A percentile compares a stretch with the other conserved stretches of the same genome.
These are phyloP conservation scores for Chironomus tentans DNA, from an alignment of 2,888 invertebrate species.

Conservation along the genomic window DNA sequence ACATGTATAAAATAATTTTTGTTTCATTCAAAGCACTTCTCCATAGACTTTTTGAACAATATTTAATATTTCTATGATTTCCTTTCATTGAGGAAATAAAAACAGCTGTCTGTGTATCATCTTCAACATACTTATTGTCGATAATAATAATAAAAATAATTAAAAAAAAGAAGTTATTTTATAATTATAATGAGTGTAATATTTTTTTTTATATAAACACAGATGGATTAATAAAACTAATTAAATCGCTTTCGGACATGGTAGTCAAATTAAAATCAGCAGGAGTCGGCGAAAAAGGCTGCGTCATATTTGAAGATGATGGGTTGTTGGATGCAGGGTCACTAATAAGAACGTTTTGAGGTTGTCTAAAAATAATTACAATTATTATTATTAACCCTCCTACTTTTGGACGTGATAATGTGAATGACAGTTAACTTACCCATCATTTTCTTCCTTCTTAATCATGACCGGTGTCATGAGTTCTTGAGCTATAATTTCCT, in stretches of 20 bases:
- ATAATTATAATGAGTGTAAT: neutral
- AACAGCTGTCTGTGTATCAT: no score
- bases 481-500: constrained; percentile 7
- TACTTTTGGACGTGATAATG: no score
- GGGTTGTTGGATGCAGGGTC: constrained; percentile 30
- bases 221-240: constrained; percentile 74
- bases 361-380: neutral
- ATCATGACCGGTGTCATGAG: neutral
- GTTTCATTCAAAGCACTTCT: no score
- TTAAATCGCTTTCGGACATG: constrained; percentile 79
- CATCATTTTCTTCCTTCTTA: constrained; percentile 2
- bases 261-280: constrained; percentile 57
- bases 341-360: constrained; percentile 31
- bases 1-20: neutral
- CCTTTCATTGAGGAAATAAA: neutral
- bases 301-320: constrained; percentile 31
- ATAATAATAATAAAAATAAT: no score
- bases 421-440: neutral
- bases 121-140: no score
- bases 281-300: constrained; percentile 35
- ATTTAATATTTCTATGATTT: neutral
- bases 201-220: constrained; percentile 25
- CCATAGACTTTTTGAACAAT: neutral
- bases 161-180: neutral
- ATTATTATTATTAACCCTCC: neutral